Evolutionary conservation across 2,888 invertebrate species (phyloP), one percentile per base, ranked within the genome.

Genomic region (Tipula vernalis): DNA sequence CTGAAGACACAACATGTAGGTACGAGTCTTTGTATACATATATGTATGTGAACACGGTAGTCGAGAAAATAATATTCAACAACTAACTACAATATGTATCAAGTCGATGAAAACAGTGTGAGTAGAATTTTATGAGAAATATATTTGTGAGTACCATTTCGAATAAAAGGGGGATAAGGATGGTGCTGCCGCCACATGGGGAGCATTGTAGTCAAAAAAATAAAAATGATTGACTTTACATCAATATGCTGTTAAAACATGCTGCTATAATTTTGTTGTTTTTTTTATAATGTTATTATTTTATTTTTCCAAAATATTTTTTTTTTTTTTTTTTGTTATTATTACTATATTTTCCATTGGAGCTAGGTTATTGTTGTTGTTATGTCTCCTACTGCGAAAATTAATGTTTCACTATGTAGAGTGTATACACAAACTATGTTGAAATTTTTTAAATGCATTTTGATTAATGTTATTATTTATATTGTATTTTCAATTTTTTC

Each of bases 191-290:
- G 13, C 28, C 71, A 39, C 39, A 28, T 18, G 28, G 71, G 28
- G 71, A 71, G 28, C 71, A 28, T 71, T 10, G 71, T 71, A 71
- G 71, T 71, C 71, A 71, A 71, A 71, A 39, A 71, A 71, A 71
- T 71, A 71, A 71, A 71, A 71, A 39, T 84, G 84, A 84, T 84
- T 84, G 84, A 84, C 84, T 84, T 84, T 85, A 85, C 85, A 85
- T 85, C 85, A 85, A 85, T 85, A 85, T 85, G 85, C 85, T 85
- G 85, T 85, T 85, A 85, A 85, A 85, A 85, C 85, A 85, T 85
- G 85, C 42, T 85, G 85, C 18, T 85, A 44, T 85, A 18, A 39
- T 84, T 84, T 84, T 39, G 39, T 39, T 84, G 84, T 84, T 6
- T 3, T 6, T 39, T 6, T 6, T 6, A 71, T 71, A 71, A 71